Evolutionary conservation across 2,797 vertebrate species (phyloP), one percentile per base, ranked within the genome.

Genomic region (Pempheris klunzingeri): DNA sequence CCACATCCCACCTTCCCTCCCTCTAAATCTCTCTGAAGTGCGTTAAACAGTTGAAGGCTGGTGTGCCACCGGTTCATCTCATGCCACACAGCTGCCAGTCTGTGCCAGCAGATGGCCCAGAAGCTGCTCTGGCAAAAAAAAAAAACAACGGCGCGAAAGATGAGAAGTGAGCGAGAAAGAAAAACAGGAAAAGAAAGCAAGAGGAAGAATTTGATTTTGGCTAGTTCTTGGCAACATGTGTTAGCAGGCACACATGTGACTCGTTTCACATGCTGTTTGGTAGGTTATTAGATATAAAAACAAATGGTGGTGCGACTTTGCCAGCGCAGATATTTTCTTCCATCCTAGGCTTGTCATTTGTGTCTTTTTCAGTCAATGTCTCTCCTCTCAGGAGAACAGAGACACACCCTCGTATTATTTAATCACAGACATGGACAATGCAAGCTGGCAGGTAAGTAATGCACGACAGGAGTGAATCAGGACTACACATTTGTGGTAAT

Each of bases 201-300:
- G 28, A 71, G 52, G 49, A 82, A 78, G 60, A 86, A 77, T 88
- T 81, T 72, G 60, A 85, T 74, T 87, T 71, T 59, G 87, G 86
- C 87, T 80, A 53, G 76, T 77, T 84, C 28, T 57, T 88, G 82
- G 85, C 82, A 83, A 73, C 63, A 36, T 30, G 38, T 17, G 65
- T 67, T 7, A 39, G 66, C 61, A 81, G 64, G 69, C 76, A 88
- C 86, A 91, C 68, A 82, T 89, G 85, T 49, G 73, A 67, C 74
- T 87, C 69, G 88, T 91, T 88, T 83, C 66, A 84, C 24, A 10
- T 71, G 60, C 74, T 43, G 72, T 71, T 83, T 50, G 7, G 70
- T 80, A n/a, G 67, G 82, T 85, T 82, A 91, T 88, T 84, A 80
- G 72, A 87, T 80, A 82, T 66, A 81, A 88, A 87, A 89, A 91